These are phyloP conservation scores for Trissolcus japonicus DNA, from an alignment of 2,888 invertebrate genomes.

Conservation along the genomic window DNA sequence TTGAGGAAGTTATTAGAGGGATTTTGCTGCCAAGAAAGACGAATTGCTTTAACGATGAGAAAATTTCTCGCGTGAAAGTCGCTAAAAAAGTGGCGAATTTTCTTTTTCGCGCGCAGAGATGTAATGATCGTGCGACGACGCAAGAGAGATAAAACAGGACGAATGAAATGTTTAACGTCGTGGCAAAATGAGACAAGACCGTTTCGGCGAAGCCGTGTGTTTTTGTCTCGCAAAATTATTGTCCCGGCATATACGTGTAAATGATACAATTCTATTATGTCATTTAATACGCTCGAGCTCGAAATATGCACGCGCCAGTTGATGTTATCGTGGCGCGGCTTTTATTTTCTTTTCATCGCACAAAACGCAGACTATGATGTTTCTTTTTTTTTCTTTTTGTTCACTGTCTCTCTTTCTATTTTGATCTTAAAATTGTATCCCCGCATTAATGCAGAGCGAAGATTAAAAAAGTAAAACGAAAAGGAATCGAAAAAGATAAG, in stretches of 20 bases:
- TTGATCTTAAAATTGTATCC: neutral
- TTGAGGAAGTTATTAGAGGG: conserved; percentile 19
- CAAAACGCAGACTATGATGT: neutral
- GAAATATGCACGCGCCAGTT: conserved; percentile 30
- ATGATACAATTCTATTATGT: conserved; percentile 48
- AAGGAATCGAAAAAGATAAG: neutral
- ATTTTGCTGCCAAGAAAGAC: conserved; percentile 13
- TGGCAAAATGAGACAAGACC: conserved; percentile 13
- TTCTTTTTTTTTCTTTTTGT: neutral
- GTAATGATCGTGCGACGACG: conserved; percentile 32
- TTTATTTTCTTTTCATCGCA: neutral
- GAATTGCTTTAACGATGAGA: conserved; percentile 34
- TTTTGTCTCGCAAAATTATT: conserved; percentile 14
- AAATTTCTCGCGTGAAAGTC: conserved; percentile 37
- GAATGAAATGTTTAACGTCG: conserved; percentile 35
- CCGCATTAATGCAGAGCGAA: neutral
- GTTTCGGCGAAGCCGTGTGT: conserved; percentile 14
- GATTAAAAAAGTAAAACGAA: too few relatives aligned
- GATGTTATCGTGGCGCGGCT: conserved; percentile 25
- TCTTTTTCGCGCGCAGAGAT: conserved; percentile 7
- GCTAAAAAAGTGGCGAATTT: conserved; percentile 27
- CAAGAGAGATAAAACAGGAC: conserved; percentile 31
- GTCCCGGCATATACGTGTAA: conserved; percentile 15
- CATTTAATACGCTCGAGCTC: conserved; percentile 24
- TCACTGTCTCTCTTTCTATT: neutral